Evolutionary conservation across 2,888 invertebrate genomes (phyloP).

Genomic region (Diaprepes abbreviatus): DNA sequence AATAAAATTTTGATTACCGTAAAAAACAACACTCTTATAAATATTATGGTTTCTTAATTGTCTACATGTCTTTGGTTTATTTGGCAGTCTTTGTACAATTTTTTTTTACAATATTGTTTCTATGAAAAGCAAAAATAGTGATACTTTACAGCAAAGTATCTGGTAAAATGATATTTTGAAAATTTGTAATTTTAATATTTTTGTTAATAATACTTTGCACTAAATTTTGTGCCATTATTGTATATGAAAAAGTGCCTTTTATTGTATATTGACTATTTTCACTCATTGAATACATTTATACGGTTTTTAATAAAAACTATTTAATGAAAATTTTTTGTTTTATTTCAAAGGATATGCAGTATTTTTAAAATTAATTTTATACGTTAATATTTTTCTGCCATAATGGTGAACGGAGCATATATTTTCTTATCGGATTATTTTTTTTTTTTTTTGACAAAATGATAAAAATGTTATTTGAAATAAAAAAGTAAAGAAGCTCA

Average conservation of each 20-base stretch:
- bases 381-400: too few relatives aligned
- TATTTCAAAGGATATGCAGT: not conserved
- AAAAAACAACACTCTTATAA: too few relatives aligned
- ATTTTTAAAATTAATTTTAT: too few relatives aligned
- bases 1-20: too few relatives aligned
- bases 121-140: not conserved
- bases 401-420: too few relatives aligned
- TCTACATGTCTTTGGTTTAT: constrained; percentile 1
- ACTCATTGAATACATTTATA: constrained; percentile 62
- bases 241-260: constrained; percentile 61
- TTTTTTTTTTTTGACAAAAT: too few relatives aligned
- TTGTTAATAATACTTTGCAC: constrained; percentile 60
- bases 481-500: not conserved
- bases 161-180: constrained; percentile 20
- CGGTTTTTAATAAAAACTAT: constrained; percentile 61
- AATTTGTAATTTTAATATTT: constrained; percentile 41
- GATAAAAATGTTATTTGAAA: too few relatives aligned
- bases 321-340: constrained; percentile 24
- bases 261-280: constrained; percentile 58
- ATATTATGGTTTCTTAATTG: too few relatives aligned
- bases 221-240: constrained; percentile 62
- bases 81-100: not conserved
- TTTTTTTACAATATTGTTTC: too few relatives aligned
- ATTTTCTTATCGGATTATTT: too few relatives aligned
- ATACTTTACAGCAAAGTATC: constrained; percentile 9